Conservation (phyloP, 2,888 invertebrate species). For the Drosophila quinaria region DNA sequence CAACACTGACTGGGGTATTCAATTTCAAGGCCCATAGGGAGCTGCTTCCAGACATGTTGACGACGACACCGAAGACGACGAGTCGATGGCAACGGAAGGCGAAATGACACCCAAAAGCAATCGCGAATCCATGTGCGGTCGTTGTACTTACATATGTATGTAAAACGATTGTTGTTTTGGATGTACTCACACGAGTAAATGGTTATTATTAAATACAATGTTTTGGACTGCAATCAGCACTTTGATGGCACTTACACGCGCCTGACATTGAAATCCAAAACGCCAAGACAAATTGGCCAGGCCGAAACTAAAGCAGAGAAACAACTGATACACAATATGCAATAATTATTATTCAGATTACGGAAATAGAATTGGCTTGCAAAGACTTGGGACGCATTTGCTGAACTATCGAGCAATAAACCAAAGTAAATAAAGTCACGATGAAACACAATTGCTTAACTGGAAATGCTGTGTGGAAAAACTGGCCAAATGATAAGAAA, state of each 20-base stretch:
- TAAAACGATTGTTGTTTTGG: slow-evolving; percentile 35
- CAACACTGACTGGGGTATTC: slow-evolving; percentile 9
- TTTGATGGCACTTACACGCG: slow-evolving; percentile 53
- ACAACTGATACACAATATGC: neutral
- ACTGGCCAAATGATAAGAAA: slow-evolving; percentile 3
- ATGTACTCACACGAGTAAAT: slow-evolving; percentile 28
- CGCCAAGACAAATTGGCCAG: slow-evolving; percentile 2
- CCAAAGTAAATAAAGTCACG: slow-evolving; percentile 20
- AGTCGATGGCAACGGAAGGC: slow-evolving; percentile 63
- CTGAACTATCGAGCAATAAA: slow-evolving; percentile 8
- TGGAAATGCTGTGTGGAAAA: slow-evolving; percentile 9
- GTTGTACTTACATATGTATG: slow-evolving; percentile 27
- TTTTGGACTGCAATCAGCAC: slow-evolving; percentile 50
- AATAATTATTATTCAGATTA: neutral
- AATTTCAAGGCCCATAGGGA: slow-evolving; percentile 38
- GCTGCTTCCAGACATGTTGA: slow-evolving; percentile 46
- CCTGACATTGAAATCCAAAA: slow-evolving; percentile 66
- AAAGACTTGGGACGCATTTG: neutral
- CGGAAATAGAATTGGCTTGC: neutral
- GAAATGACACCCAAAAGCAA: slow-evolving; percentile 57
- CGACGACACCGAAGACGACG: slow-evolving; percentile 26
- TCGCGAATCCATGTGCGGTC: slow-evolving; percentile 30
- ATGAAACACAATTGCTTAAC: slow-evolving; percentile 16
- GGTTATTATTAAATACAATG: slow-evolving; percentile 30
- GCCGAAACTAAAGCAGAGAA: slow-evolving; percentile 5